Percentiles rank a stretch among this genome's conserved stretches.
These are phyloP conservation scores for Conchocele bisecta DNA, from an alignment of 2,888 invertebrate species.

Conservation along the genomic window DNA sequence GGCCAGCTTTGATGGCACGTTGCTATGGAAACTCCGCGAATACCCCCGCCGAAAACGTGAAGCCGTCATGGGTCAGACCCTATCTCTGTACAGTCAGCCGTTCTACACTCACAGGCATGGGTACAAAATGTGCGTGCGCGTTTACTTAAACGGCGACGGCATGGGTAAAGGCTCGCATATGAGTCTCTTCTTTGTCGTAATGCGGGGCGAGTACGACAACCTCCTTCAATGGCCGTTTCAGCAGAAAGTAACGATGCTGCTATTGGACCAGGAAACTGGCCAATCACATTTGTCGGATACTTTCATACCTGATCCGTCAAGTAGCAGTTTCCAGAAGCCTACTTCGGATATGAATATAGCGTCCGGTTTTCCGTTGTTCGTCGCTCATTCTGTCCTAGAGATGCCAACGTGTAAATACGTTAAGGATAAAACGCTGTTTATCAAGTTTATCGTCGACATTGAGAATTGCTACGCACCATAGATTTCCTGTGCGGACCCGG, in stretches of 20 bases:
- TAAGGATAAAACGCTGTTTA: slow-evolving; percentile 75
- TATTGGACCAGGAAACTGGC: slow-evolving; percentile 75
- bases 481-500: too few relatives aligned
- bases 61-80: slow-evolving; percentile 70
- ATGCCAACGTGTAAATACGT: slow-evolving; percentile 62
- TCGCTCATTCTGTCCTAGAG: slow-evolving; percentile 69
- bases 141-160: slow-evolving; percentile 81
- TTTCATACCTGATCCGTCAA: slow-evolving; percentile 78
- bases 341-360: slow-evolving; percentile 80
- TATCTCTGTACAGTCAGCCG: slow-evolving; percentile 79
- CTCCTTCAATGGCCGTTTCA: slow-evolving; percentile 79
- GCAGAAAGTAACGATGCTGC: slow-evolving; percentile 76
- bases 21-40: slow-evolving; percentile 79
- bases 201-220: slow-evolving; percentile 79
- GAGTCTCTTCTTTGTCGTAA: slow-evolving; percentile 80
- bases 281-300: slow-evolving; percentile 71
- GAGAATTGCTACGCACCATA: too few relatives aligned
- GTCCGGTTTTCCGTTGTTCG: slow-evolving; percentile 76
- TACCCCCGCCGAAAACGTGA: slow-evolving; percentile 74
- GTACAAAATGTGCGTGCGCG: slow-evolving; percentile 81
- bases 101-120: slow-evolving; percentile 78
- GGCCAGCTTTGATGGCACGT: slow-evolving; percentile 74
- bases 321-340: slow-evolving; percentile 75
- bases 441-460: too few relatives aligned
- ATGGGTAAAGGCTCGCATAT: slow-evolving; percentile 78